Conservation (phyloP, 2,797 vertebrate species). For the Hydrophis major region DNA sequence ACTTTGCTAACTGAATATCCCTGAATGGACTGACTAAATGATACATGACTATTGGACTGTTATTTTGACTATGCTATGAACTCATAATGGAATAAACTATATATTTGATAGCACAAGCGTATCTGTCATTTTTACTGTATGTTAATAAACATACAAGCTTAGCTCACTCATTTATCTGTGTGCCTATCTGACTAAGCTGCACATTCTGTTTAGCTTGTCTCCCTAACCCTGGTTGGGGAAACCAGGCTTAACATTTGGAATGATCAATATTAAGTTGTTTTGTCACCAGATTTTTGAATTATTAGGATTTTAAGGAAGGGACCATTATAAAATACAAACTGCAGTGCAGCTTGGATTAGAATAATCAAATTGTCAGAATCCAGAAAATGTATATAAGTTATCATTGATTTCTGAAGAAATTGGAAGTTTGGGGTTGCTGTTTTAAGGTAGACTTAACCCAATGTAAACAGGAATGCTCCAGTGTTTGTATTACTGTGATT, state of each 20-base stretch:
- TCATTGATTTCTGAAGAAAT: not conserved
- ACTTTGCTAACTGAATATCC: too few relatives aligned
- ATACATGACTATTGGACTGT: too few relatives aligned
- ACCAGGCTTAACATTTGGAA: conserved; percentile 57
- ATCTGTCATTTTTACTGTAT: too few relatives aligned
- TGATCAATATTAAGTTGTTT: conserved; percentile 52
- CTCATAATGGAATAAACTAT: too few relatives aligned
- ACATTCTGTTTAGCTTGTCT: too few relatives aligned
- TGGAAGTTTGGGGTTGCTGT: not conserved
- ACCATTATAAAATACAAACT: not conserved
- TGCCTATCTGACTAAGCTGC: too few relatives aligned
- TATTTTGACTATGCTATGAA: too few relatives aligned
- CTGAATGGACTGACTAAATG: too few relatives aligned
- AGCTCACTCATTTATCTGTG: too few relatives aligned
- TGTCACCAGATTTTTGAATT: conserved; percentile 15
- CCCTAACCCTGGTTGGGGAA: too few relatives aligned
- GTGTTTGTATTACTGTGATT: not conserved
- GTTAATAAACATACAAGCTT: too few relatives aligned
- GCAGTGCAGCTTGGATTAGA: not conserved
- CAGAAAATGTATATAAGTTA: not conserved
- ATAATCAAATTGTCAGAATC: not conserved
- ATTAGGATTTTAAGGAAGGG: conserved; percentile 27
- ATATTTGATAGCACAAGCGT: too few relatives aligned
- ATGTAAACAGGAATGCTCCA: not conserved
- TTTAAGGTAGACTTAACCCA: not conserved